These are phyloP conservation scores for Myiothlypis chrysogaster DNA, from an alignment of 2,797 vertebrate species.

Conservation along the genomic window DNA sequence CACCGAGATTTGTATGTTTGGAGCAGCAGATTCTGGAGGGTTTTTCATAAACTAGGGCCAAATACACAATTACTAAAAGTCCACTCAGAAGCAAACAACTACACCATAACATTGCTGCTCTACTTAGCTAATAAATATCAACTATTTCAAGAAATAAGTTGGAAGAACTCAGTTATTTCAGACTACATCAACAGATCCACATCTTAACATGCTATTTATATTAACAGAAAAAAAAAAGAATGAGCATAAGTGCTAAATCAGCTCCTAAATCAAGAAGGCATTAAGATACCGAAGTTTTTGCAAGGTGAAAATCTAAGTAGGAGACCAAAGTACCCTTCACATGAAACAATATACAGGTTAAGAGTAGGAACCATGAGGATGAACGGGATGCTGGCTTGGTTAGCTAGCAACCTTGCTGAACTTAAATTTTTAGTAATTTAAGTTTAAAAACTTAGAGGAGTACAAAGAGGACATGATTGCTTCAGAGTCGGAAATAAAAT, in stretches of 20 bases:
- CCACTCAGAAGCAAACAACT: background rate
- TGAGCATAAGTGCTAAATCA: background rate
- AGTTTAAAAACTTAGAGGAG: background rate
- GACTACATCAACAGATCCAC: background rate
- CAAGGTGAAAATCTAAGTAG: background rate
- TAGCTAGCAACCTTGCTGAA: background rate
- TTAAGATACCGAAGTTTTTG: background rate
- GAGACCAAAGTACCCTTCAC: background rate
- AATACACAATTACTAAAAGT: background rate
- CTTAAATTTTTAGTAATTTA: background rate
- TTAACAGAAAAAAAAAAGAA: background rate
- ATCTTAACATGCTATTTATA: background rate
- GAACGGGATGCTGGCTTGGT: background rate
- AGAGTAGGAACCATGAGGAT: background rate
- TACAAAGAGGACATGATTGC: accelerated
- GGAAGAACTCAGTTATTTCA: background rate
- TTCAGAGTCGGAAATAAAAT: background rate
- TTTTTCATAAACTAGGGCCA: background rate
- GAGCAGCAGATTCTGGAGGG: background rate
- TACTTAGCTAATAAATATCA: background rate
- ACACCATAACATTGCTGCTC: background rate
- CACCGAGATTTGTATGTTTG: background rate
- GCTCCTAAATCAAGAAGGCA: background rate
- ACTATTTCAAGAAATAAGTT: background rate
- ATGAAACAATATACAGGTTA: background rate